phyloP scores from a whole-genome alignment of 2,797 vertebrate species.

The Harpagifer antarcticus region DNA sequence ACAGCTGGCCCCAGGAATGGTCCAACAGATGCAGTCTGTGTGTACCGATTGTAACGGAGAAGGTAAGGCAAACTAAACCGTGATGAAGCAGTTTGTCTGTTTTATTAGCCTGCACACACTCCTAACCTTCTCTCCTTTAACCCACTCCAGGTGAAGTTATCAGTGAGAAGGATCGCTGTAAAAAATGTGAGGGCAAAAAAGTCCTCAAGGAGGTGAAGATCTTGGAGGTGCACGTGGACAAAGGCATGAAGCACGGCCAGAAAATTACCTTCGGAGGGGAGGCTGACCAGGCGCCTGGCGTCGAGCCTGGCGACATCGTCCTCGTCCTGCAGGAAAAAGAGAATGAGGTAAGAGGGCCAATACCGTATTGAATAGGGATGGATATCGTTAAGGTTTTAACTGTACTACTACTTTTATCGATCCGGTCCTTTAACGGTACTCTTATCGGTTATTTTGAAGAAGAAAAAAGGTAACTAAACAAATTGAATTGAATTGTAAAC shows the following conservation, averaged over 20 bases:
- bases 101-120: no score
- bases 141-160: constrained; percentile 93
- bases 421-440: no score
- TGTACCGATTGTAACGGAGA: constrained; percentile 98
- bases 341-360: constrained; percentile 88
- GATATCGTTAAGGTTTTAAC: no score
- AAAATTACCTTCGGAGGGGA: constrained; percentile 98
- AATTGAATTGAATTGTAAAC: no score
- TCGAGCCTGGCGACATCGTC: constrained; percentile 97
- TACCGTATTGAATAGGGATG: no score
- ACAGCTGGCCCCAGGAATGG: constrained; percentile 98
- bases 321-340: constrained; percentile 97
- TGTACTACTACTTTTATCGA: no score
- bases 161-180: constrained; percentile 99
- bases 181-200: constrained; percentile 99
- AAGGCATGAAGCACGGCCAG: constrained; percentile 98
- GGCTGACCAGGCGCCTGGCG: constrained; percentile 95
- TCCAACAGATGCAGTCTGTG: constrained; percentile 99
- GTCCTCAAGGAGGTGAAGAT: constrained; percentile 99
- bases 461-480: no score
- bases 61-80: constrained; percentile 81
- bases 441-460: no score
- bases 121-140: neutral
- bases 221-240: constrained; percentile 98
- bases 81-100: neutral